Percentiles rank a stretch among this genome's conserved stretches.
These are phyloP conservation scores for Acrobasis repandana DNA, from an alignment of 2,888 invertebrate species.

Conservation along the genomic window DNA sequence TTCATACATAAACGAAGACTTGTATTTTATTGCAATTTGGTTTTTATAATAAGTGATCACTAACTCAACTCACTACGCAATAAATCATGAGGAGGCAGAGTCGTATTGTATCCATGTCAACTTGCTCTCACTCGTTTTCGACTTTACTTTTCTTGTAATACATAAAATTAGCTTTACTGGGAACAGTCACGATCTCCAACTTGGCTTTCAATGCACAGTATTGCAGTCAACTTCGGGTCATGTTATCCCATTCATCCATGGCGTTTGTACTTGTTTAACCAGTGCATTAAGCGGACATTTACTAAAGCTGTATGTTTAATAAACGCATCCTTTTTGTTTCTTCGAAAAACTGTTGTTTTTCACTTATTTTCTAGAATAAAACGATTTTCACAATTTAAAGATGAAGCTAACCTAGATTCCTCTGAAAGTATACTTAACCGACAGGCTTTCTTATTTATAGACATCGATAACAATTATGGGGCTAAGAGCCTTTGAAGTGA, in stretches of 20 bases:
- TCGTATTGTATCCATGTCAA: not conserved
- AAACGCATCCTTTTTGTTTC: too few species aligned
- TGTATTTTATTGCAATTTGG: not conserved
- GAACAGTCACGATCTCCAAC: not conserved
- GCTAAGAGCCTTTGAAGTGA: not conserved
- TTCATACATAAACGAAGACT: not conserved
- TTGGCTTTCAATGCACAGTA: not conserved
- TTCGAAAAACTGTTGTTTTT: too few species aligned
- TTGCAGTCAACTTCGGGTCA: not conserved
- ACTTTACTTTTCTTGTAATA: slow-evolving; percentile 1
- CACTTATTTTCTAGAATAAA: too few species aligned
- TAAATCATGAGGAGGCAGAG: not conserved
- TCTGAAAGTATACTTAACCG: not conserved
- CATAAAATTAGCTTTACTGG: not conserved
- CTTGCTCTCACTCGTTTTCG: not conserved
- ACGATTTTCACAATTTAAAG: too few species aligned
- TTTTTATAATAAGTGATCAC: not conserved
- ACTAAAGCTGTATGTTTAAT: too few species aligned
- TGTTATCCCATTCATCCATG: not conserved
- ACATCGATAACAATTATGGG: not conserved
- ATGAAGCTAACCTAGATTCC: not conserved
- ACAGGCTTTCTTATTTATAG: not conserved
- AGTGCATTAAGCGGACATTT: too few species aligned
- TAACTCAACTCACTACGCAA: not conserved
- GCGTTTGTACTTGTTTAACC: too few species aligned